Conservation (phyloP, 1,140 invertebrate genomes). For the Carposina sasakii region DNA sequence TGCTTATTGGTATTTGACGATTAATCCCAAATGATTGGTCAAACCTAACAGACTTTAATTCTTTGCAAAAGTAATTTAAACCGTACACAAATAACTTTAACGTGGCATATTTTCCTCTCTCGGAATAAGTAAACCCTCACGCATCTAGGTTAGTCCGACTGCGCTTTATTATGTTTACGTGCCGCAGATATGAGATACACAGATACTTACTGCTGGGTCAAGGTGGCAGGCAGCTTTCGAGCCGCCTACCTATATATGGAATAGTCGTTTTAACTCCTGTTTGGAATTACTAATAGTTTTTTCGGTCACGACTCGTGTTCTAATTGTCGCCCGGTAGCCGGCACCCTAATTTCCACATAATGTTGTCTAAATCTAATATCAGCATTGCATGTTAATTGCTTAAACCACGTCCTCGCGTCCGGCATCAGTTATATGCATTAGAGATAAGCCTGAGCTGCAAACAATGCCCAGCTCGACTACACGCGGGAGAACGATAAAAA, state of each 20-base stretch:
- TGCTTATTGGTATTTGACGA: too few species aligned
- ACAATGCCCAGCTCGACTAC: slow-evolving; percentile 39
- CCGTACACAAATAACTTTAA: too few species aligned
- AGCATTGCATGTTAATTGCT: slow-evolving; percentile 42
- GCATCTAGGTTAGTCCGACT: slow-evolving; percentile 56
- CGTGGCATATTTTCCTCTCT: slow-evolving; percentile 43
- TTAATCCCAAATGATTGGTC: too few species aligned
- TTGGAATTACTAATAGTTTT: slow-evolving; percentile 35
- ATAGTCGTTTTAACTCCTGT: slow-evolving; percentile 50
- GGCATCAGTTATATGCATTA: slow-evolving; percentile 11
- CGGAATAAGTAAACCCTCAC: slow-evolving; percentile 49
- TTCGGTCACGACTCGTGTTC: slow-evolving; percentile 41
- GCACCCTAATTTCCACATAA: slow-evolving; percentile 53
- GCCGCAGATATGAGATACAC: slow-evolving; percentile 62
- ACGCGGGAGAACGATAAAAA: slow-evolving; percentile 63
- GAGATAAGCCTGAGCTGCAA: slow-evolving; percentile 26
- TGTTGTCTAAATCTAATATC: slow-evolving; percentile 38
- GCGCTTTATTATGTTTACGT: slow-evolving; percentile 68
- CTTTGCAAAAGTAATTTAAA: too few species aligned
- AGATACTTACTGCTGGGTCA: slow-evolving; percentile 54
- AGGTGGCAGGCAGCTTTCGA: slow-evolving; percentile 62
- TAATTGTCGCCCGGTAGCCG: slow-evolving; percentile 33
- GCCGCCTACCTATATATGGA: slow-evolving; percentile 49
- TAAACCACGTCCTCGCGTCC: slow-evolving; percentile 53
- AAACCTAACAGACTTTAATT: too few species aligned